These are phyloP conservation scores for Crotophaga sulcirostris DNA, from an alignment of 2,113 vertebrate species.

Conservation along the genomic window DNA sequence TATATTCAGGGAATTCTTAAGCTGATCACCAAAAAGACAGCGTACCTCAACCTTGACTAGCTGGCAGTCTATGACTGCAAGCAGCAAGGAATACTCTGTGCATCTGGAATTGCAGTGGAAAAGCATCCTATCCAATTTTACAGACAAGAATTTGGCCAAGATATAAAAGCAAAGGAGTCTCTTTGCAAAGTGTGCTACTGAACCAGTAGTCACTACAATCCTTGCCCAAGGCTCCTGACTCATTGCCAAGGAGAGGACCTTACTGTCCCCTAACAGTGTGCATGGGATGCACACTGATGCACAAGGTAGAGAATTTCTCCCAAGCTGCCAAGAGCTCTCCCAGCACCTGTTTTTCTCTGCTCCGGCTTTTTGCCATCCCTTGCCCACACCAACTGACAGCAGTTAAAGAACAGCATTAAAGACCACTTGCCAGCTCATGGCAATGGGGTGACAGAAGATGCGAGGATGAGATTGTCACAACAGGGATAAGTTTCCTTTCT, in stretches of 20 bases:
- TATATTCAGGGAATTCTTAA: neutral
- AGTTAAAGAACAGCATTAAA: neutral
- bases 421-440: neutral
- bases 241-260: neutral
- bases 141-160: neutral
- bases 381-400: neutral
- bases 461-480: neutral
- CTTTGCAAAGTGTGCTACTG: neutral
- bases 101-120: neutral
- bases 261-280: fast-evolving
- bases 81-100: neutral
- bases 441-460: neutral
- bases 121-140: neutral
- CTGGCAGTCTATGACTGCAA: neutral
- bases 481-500: neutral
- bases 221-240: neutral
- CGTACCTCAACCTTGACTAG: neutral
- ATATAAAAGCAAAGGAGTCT: neutral
- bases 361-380: neutral
- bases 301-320: neutral
- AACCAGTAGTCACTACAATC: neutral
- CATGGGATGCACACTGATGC: fast-evolving
- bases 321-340: neutral
- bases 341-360: neutral
- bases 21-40: neutral